Evolutionary conservation across 1,140 invertebrate species (phyloP), one percentile per base, ranked within the genome.

Genomic region (Rhagoletis pomonella): DNA sequence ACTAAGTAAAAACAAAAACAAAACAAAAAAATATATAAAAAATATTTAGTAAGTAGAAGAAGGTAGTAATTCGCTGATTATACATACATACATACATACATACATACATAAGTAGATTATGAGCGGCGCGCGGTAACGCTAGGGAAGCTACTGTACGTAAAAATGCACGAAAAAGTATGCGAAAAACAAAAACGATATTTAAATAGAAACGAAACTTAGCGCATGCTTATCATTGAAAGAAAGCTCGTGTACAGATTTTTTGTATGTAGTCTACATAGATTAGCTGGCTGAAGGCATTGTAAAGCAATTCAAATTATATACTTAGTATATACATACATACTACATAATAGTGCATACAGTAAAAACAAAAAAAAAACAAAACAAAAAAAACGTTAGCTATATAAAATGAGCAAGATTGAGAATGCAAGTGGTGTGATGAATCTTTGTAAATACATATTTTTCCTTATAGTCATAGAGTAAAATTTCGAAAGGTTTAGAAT

Each of bases 281-380:
- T 81, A 19, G 44, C 42, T 81, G n/a, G 64, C n/a, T 67, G 42
- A 3, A 9, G 44, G 14, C 17, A 81, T 81, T 81, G 44, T 81
- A 55, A 81, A 81, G 73, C 73, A 81, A 81, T 81, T 81, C n/a
- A 81, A 55, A 81, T 81, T 81, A 81, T 81, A 55, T 5, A 44
- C 14, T 47, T 73, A 29, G 1, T 29, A 29, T 29, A 47, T 73
- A 73, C 69, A 44, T 73, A 67, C 65, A 29, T 73, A 47, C 69
- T 44, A 73, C 10, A n/a, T 12, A 29, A 29, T 29, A 29, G 29
- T 55, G 10, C 50, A 7, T 55, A 55, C 50, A 2, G 2, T 55
- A 2, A 50, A 42, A 50, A 19, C n/a, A 50, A 81, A 55, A 44
- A 10, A 47, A 42, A 47, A 65, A 65, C 50, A 65, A 73, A 17